phyloP scores from a whole-genome alignment of 2,113 vertebrate genomes.

The Sander vitreus region DNA sequence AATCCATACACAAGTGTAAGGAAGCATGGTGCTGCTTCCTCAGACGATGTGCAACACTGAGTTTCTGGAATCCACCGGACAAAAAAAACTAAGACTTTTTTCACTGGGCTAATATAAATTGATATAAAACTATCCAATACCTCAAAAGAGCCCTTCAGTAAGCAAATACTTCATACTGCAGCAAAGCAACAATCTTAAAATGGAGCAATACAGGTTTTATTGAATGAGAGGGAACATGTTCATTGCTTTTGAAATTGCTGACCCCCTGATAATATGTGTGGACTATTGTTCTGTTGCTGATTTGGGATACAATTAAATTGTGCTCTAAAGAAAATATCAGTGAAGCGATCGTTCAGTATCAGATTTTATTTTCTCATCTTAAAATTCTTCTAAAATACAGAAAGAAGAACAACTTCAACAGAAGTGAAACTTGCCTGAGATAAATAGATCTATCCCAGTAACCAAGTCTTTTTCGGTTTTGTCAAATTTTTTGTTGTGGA shows the following conservation, averaged over 20 bases:
- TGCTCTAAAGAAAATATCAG: background rate
- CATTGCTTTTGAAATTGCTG: constrained; percentile 50
- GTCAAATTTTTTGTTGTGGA: too few species aligned
- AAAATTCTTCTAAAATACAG: background rate
- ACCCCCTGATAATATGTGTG: constrained; percentile 25
- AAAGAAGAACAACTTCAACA: background rate
- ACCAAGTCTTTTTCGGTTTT: background rate
- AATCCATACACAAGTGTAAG: constrained; percentile 64
- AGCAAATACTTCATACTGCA: constrained; percentile 55
- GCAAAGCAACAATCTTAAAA: constrained; percentile 52
- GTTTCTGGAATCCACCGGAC: constrained; percentile 54
- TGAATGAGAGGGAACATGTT: constrained; percentile 25
- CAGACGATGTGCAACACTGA: constrained; percentile 37
- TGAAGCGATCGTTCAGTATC: background rate
- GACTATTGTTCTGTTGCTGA: constrained; percentile 11
- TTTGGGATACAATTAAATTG: background rate
- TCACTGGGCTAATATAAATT: constrained; percentile 68
- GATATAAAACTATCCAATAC: constrained; percentile 70
- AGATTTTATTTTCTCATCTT: background rate
- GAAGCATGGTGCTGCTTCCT: constrained; percentile 55
- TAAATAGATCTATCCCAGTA: background rate
- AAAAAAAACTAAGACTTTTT: constrained; percentile 58
- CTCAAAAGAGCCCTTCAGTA: constrained; percentile 61
- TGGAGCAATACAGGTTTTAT: constrained; percentile 43
- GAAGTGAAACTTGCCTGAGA: background rate